phyloP scores from a whole-genome alignment of 2,888 invertebrate genomes.

The Papilio gigon region DNA sequence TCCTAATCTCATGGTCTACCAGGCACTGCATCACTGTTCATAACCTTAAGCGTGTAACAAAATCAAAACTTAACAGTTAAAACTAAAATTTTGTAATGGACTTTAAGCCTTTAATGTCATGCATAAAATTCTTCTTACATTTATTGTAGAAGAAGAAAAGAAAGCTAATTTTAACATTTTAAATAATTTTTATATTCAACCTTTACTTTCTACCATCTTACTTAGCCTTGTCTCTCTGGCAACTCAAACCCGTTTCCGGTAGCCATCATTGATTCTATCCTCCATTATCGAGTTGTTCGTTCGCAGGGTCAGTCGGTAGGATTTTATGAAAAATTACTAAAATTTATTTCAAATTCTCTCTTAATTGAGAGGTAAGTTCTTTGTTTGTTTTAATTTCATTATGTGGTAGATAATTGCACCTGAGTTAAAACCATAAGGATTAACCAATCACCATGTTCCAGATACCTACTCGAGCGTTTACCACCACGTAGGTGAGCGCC shows the following conservation, averaged over 20 bases:
- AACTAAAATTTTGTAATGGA: too few relatives aligned
- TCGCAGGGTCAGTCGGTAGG: slow-evolving; percentile 79
- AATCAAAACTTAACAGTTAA: too few relatives aligned
- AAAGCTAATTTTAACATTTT: background rate
- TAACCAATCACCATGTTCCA: slow-evolving; percentile 56
- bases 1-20: too few relatives aligned
- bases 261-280: slow-evolving; percentile 47
- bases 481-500: slow-evolving; percentile 63
- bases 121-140: too few relatives aligned
- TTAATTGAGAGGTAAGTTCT: slow-evolving; percentile 73
- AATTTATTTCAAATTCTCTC: slow-evolving; percentile 73
- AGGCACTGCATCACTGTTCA: too few relatives aligned
- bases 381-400: background rate
- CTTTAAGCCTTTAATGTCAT: too few relatives aligned
- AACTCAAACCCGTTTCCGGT: slow-evolving; percentile 59
- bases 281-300: slow-evolving; percentile 85
- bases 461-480: slow-evolving; percentile 72
- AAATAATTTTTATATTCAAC: background rate
- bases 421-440: slow-evolving; percentile 19
- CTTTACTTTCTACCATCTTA: background rate
- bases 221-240: slow-evolving; percentile 28
- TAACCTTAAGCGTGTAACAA: too few relatives aligned
- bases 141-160: too few relatives aligned
- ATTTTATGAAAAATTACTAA: slow-evolving; percentile 70
- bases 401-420: background rate